Percentiles rank a stretch among this genome's conserved stretches.
Evolutionary conservation across 2,797 vertebrate genomes (phyloP).

Genomic region (Helarctos malayanus): DNA sequence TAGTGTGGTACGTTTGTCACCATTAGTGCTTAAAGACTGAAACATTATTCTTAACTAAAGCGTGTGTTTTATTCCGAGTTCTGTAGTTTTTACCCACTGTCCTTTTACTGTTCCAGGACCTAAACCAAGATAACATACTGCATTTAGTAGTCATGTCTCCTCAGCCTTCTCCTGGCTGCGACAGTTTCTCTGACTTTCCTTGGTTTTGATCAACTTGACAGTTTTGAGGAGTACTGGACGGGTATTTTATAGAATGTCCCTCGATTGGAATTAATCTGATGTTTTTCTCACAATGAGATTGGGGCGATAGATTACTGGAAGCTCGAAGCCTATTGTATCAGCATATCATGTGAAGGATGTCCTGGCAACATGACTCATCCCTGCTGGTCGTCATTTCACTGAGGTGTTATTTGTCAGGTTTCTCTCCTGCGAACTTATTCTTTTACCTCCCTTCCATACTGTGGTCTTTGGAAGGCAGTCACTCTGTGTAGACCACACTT

Average conservation of each 20-base stretch:
- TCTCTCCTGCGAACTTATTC: background rate
- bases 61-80: background rate
- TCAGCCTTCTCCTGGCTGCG: background rate
- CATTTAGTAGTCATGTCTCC: background rate
- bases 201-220: background rate
- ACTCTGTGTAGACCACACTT: background rate
- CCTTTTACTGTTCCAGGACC: background rate
- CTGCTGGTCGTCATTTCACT: background rate
- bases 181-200: background rate
- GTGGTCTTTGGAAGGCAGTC: background rate
- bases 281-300: background rate
- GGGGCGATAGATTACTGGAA: background rate
- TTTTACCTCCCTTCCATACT: background rate
- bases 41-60: background rate
- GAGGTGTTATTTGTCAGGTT: background rate
- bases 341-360: background rate
- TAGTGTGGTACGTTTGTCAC: background rate
- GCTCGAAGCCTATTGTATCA: background rate
- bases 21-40: background rate
- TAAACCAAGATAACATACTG: background rate
- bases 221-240: background rate
- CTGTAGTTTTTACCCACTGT: background rate
- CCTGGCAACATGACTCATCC: background rate
- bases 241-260: background rate
- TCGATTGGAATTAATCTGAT: background rate